These are phyloP conservation scores for Drosophila pseudoobscura DNA, from an alignment of 1,140 invertebrate genomes.

Conservation along the genomic window DNA sequence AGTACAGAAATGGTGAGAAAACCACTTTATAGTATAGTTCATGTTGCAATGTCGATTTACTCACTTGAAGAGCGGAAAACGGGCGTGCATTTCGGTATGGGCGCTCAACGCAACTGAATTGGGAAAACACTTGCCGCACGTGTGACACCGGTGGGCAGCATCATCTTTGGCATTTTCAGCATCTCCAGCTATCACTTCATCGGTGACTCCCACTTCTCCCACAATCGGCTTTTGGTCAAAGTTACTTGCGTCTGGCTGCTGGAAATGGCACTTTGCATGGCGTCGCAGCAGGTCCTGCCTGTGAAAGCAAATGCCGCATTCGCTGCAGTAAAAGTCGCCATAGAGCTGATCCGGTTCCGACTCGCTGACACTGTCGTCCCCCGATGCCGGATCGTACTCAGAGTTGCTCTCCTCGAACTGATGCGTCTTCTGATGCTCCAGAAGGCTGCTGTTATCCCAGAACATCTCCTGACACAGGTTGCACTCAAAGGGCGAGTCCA, in stretches of 20 bases:
- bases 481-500: conserved; percentile 91
- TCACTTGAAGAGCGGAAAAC: conserved; percentile 85
- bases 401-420: conserved; percentile 84
- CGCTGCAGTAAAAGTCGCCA: conserved; percentile 89
- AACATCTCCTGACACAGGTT: conserved; percentile 90
- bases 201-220: background rate
- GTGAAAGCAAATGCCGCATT: conserved; percentile 90
- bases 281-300: conserved; percentile 89
- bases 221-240: too few species aligned
- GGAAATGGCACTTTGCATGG: conserved; percentile 86
- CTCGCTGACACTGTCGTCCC: conserved; percentile 84
- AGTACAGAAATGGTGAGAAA: background rate
- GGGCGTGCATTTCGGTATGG: conserved; percentile 89
- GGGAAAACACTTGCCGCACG: conserved; percentile 90
- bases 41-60: background rate
- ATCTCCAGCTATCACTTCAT: conserved; percentile 37
- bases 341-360: conserved; percentile 86
- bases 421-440: conserved; percentile 87
- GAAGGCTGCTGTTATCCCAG: conserved; percentile 88
- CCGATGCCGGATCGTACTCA: conserved; percentile 82
- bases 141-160: conserved; percentile 85
- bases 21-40: too few species aligned
- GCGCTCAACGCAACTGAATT: conserved; percentile 89
- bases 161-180: conserved; percentile 68
- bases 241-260: conserved; percentile 35